A percentile compares a stretch with the other conserved stretches of the same genome.
Conservation (phyloP, 1,140 invertebrate species). For the Paraescarpia echinospica region DNA sequence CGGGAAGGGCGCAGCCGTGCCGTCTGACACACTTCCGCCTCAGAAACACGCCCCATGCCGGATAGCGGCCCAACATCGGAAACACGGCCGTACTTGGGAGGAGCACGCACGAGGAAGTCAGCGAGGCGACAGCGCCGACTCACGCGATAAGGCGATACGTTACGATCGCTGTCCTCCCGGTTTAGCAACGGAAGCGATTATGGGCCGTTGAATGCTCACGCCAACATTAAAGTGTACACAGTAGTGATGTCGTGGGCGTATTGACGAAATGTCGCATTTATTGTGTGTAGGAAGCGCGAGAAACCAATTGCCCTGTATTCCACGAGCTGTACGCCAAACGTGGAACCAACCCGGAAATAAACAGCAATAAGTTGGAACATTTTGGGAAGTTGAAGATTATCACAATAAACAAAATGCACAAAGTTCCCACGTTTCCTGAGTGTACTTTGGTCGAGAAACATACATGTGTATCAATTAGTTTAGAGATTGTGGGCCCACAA, state of each 20-base stretch:
- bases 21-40: neutral
- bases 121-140: neutral
- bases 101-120: neutral
- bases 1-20: neutral
- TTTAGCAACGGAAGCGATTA: neutral
- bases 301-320: neutral
- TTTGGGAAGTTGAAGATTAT: too few species aligned
- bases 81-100: neutral
- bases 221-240: neutral
- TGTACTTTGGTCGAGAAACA: too few species aligned
- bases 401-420: too few species aligned
- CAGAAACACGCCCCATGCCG: neutral
- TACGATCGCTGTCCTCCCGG: neutral
- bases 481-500: too few species aligned
- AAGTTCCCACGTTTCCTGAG: too few species aligned
- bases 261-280: neutral
- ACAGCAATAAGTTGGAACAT: too few species aligned
- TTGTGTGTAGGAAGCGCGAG: neutral
- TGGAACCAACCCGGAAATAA: too few species aligned
- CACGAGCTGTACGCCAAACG: neutral
- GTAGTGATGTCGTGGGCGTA: neutral
- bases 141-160: neutral
- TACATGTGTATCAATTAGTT: too few species aligned
- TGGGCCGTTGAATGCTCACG: neutral
- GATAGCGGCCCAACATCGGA: neutral